Conservation (phyloP, 1,140 invertebrate species). For the Drosophila chauvacae region DNA sequence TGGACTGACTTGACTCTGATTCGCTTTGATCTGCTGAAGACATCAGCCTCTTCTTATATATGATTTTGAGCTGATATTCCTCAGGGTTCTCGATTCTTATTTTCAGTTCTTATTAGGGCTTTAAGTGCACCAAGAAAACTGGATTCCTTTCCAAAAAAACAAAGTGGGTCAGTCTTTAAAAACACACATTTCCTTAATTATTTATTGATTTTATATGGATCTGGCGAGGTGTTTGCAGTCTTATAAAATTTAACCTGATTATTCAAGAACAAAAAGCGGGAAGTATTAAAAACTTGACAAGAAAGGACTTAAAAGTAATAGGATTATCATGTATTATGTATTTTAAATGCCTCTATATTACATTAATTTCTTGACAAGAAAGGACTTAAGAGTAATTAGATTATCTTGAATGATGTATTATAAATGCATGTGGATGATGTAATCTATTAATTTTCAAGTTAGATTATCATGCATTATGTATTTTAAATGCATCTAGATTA, state of each 20-base stretch:
- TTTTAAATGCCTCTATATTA: no score
- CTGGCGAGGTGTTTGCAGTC: not conserved
- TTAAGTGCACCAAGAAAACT: constrained; percentile 3
- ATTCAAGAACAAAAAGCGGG: not conserved
- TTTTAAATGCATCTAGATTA: not conserved
- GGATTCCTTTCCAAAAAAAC: constrained; percentile 10
- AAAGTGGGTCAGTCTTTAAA: constrained; percentile 51
- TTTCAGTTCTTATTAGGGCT: constrained; percentile 1
- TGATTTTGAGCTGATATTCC: constrained; percentile 8
- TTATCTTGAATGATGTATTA: no score
- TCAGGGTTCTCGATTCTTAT: not conserved
- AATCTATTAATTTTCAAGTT: no score
- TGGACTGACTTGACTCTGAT: constrained; percentile 9
- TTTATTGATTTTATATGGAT: not conserved
- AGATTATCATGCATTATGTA: not conserved
- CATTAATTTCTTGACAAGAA: no score
- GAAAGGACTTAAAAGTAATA: not conserved
- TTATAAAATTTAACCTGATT: not conserved
- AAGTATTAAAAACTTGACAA: not conserved
- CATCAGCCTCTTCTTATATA: constrained; percentile 34
- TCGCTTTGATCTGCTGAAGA: constrained; percentile 19
- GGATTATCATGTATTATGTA: not conserved
- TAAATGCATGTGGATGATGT: not conserved
- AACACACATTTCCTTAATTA: not conserved
- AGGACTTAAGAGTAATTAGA: not conserved